phyloP scores from a whole-genome alignment of 2,888 invertebrate genomes.

The Ommatoiulus sabulosus region DNA sequence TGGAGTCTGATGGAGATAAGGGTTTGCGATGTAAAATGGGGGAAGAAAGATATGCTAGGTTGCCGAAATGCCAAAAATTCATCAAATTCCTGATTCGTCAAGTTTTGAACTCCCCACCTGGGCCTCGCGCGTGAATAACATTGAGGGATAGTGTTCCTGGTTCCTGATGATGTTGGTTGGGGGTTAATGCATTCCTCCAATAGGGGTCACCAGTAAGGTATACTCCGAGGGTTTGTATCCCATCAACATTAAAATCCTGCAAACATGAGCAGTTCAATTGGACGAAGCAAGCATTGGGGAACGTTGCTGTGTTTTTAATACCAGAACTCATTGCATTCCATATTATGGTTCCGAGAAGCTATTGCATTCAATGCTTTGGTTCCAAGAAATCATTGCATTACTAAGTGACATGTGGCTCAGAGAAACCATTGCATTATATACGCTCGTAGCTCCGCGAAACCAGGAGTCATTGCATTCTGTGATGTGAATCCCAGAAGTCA shows the following conservation, averaged over 20 bases:
- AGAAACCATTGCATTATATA: too few relatives aligned
- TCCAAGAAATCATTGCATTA: too few relatives aligned
- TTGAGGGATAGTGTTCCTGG: background rate
- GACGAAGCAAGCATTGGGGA: too few relatives aligned
- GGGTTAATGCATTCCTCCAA: background rate
- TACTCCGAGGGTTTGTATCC: background rate
- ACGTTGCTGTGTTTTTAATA: too few relatives aligned
- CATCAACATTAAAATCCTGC: background rate
- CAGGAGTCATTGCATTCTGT: too few relatives aligned
- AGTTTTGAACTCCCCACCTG: background rate
- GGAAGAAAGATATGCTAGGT: background rate
- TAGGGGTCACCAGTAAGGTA: background rate
- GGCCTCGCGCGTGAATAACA: background rate
- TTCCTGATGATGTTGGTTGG: background rate
- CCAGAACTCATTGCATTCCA: too few relatives aligned
- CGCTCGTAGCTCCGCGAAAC: too few relatives aligned
- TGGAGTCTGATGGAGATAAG: background rate
- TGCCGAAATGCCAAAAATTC: background rate
- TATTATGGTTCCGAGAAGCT: too few relatives aligned
- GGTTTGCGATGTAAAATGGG: background rate
- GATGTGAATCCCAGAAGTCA: too few relatives aligned
- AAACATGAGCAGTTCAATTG: background rate
- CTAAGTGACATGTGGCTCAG: too few relatives aligned
- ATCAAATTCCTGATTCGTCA: constrained; percentile 23
- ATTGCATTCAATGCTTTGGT: too few relatives aligned